phyloP scores from a whole-genome alignment of 2,113 vertebrate species.

The Empidonax traillii region DNA sequence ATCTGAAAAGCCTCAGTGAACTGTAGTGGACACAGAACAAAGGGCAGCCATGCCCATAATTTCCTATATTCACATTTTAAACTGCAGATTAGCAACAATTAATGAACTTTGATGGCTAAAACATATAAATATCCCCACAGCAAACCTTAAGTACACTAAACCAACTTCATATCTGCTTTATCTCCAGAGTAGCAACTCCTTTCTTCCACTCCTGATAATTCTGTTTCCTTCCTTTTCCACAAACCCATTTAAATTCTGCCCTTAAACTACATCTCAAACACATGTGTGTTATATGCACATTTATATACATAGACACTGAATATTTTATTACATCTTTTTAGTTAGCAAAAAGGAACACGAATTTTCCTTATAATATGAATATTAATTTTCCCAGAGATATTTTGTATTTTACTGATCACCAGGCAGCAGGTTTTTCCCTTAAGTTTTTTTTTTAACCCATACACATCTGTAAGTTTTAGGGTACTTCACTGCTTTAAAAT shows the following conservation, averaged over 20 bases:
- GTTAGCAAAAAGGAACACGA: neutral
- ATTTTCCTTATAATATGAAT: neutral
- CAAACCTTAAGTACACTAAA: neutral
- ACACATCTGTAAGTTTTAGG: neutral
- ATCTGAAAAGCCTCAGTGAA: accelerated
- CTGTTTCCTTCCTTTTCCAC: neutral
- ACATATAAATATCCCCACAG: neutral
- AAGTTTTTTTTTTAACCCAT: neutral
- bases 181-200: neutral
- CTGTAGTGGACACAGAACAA: neutral
- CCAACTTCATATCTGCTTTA: neutral
- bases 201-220: neutral
- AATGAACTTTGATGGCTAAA: neutral
- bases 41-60: accelerated
- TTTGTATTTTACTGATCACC: neutral
- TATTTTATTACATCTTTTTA: neutral
- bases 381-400: neutral
- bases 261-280: neutral
- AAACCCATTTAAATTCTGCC: neutral
- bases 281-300: too few species aligned
- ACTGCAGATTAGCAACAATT: neutral
- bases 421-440: neutral
- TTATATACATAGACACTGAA: neutral
- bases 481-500: neutral
- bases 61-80: neutral